Evolutionary conservation across 2,888 invertebrate genomes (phyloP), one percentile per base, ranked within the genome.

Genomic region (Ceraclea dissimilis): DNA sequence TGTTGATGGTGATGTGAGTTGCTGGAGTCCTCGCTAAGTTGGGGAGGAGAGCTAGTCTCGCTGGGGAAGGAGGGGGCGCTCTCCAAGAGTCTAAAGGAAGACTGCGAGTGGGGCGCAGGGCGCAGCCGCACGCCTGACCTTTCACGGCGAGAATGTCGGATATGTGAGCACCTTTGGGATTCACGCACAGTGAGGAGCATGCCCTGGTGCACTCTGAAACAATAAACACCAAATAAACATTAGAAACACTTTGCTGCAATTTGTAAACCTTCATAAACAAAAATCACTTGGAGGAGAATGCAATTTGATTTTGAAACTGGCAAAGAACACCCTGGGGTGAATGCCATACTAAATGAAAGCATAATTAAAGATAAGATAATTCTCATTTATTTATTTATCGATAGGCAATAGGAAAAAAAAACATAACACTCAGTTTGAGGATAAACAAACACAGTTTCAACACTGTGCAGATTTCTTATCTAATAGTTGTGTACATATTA

Each of bases 101-200:
- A 4, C 47, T 21, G 13, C 49, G 58, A 5, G 60, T 48, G n/a
- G 74, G 74, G 43, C 67, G 65, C 43, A 74, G 60, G 34, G 70
- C 69, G 57, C 71, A 73, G 34, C 73, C 74, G 2, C 71, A 67
- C 31, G 70, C 69, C 49, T 67, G 65, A 17, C 67, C 69, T 60
- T 66, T 66, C 54, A 72, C 62, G 70, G 71, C 72, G 22, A 74
- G 64, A 33, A 73, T 67, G 61, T 74, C 71, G 17, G 69, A 68
- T 51, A 74, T 71, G 62, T 67, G 69, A 33, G 71, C 71, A 60
- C 69, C 59, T 49, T 56, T 53, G 17, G 62, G 58, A 26, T 60
- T 58, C 1, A 21, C 47, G 33, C 62, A 62, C 1, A 57, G 51
- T 10, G 60, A 56, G 2, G 62, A 62, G 47, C 60, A 62, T 4